Conservation (phyloP, 2,888 invertebrate genomes). For the Hyposoter didymator region DNA sequence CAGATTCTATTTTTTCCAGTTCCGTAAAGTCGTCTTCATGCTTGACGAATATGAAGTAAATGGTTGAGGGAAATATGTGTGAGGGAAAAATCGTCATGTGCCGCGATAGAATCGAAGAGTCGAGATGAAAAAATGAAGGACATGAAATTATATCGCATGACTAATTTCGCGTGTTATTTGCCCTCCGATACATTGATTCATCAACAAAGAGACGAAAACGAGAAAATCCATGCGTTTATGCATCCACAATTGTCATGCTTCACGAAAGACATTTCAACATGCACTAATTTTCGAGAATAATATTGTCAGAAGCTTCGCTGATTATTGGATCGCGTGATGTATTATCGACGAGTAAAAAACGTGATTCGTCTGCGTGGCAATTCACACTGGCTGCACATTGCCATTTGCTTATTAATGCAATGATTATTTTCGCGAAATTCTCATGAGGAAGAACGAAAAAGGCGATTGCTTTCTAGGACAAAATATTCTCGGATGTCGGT, state of each 20-base stretch:
- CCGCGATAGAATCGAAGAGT: background rate
- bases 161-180: background rate
- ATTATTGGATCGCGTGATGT: background rate
- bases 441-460: slow-evolving; percentile 1
- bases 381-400: background rate
- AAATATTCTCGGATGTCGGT: background rate
- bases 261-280: background rate
- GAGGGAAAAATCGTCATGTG: background rate
- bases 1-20: background rate
- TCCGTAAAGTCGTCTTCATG: background rate
- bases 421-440: slow-evolving; percentile 14
- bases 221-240: background rate
- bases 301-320: background rate
- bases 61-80: background rate
- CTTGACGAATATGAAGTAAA: background rate
- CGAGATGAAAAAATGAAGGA: background rate
- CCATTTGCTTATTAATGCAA: slow-evolving; percentile 4
- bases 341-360: background rate
- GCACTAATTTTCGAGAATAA: background rate
- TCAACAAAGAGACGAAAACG: background rate
- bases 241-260: background rate
- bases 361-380: background rate
- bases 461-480: background rate
- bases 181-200: background rate
- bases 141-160: background rate